phyloP scores from a whole-genome alignment of 92 coral and sea anemone genomes.

The Pocillopora meandrina region DNA sequence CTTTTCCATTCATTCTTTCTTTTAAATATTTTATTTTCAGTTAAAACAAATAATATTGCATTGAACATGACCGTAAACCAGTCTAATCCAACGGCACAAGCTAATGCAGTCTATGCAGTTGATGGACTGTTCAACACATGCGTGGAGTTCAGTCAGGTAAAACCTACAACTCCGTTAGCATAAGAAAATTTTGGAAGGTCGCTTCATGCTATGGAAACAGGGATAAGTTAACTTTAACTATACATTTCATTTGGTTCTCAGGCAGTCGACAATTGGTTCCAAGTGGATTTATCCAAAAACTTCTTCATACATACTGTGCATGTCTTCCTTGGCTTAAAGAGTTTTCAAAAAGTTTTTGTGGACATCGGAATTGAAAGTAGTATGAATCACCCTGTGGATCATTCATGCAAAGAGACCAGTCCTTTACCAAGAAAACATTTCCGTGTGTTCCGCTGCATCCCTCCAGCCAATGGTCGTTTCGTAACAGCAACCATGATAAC shows the following conservation, averaged over 20 bases:
- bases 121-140: conserved; percentile 50
- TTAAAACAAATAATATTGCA: conserved; percentile 5
- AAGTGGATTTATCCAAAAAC: conserved; percentile 4
- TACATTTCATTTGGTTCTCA: neutral
- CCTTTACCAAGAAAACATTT: conserved; percentile 8
- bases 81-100: neutral
- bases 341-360: neutral
- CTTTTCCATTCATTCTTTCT: neutral
- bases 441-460: conserved; percentile 41
- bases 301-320: conserved; percentile 19
- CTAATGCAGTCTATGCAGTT: conserved; percentile 23
- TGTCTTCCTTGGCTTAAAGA: conserved; percentile 1
- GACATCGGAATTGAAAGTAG: neutral
- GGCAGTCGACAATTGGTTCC: conserved; percentile 20
- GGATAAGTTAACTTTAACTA: neutral
- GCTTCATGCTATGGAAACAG: neutral
- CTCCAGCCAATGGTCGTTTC: conserved; percentile 43
- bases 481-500: conserved; percentile 23
- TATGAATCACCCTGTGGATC: neutral
- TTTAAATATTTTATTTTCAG: neutral
- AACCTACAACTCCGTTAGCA: neutral
- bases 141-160: conserved; percentile 27
- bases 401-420: neutral
- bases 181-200: no score
- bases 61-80: neutral